These are phyloP conservation scores for Melanotaenia pygmaea DNA, from an alignment of 2,797 vertebrate species.

Conservation along the genomic window DNA sequence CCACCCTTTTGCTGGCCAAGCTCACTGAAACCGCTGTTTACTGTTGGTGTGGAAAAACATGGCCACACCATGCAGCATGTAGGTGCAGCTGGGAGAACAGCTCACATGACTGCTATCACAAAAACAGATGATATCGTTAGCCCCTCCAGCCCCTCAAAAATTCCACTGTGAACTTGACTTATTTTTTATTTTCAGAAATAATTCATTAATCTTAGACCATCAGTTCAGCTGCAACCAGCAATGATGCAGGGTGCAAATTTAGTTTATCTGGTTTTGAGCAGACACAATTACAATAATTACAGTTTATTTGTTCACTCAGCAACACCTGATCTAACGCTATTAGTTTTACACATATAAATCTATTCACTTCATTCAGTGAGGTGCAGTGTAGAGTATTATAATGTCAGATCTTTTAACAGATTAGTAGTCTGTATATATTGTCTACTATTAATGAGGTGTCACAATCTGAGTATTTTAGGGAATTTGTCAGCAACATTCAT, in stretches of 20 bases:
- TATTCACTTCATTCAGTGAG: background rate
- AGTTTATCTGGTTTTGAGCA: no score
- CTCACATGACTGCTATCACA: constrained; percentile 44
- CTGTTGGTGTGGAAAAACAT: constrained; percentile 22
- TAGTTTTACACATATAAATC: background rate
- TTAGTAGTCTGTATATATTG: background rate
- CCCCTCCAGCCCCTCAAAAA: background rate
- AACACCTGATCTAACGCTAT: background rate
- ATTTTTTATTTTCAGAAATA: background rate
- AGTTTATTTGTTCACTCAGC: background rate
- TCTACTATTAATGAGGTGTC: background rate
- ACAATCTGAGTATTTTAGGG: background rate
- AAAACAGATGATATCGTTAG: constrained; percentile 27
- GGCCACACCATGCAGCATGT: background rate
- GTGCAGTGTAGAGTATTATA: background rate
- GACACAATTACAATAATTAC: background rate
- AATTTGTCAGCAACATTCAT: no score
- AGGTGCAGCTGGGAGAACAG: constrained; percentile 12
- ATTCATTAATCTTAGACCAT: background rate
- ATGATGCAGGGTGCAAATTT: background rate
- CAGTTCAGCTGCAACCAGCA: background rate
- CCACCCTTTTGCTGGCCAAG: constrained; percentile 40
- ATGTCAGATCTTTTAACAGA: background rate
- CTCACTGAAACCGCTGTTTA: constrained; percentile 22
- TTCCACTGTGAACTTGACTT: background rate